phyloP scores from a whole-genome alignment of 2,797 vertebrate genomes.

The Ceryle rudis region DNA sequence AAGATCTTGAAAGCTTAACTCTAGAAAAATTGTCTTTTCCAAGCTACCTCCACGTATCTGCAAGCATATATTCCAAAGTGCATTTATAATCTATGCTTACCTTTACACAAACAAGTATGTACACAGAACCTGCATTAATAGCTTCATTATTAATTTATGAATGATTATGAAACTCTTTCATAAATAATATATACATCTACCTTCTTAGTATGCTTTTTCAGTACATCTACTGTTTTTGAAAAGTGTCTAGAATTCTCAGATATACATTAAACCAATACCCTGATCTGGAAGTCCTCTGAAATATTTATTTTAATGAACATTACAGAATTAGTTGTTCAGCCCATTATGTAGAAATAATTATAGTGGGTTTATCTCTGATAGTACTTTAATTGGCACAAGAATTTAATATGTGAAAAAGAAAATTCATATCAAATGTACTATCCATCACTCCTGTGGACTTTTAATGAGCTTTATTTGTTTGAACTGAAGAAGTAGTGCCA shows the following conservation, averaged over 20 bases:
- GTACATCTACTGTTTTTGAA: not conserved
- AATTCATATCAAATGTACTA: not conserved
- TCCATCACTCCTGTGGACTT: not conserved
- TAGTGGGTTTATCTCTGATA: not conserved
- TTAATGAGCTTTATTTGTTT: slow-evolving; percentile 13
- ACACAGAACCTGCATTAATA: not conserved
- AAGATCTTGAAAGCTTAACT: not conserved
- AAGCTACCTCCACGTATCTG: not conserved
- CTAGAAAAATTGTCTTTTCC: not conserved
- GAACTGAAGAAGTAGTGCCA: slow-evolving; percentile 4
- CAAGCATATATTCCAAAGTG: not conserved
- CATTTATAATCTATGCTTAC: not conserved
- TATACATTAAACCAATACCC: not conserved
- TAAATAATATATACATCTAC: not conserved
- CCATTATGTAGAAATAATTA: not conserved
- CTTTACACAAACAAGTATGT: not conserved
- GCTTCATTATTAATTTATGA: not conserved
- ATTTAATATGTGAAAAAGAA: not conserved
- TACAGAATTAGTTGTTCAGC: not conserved
- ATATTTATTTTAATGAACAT: slow-evolving; percentile 37
- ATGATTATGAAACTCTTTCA: not conserved
- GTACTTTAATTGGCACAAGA: not conserved
- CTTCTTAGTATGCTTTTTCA: not conserved
- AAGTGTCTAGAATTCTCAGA: slow-evolving; percentile 22
- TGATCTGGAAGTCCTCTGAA: not conserved